Evolutionary conservation across 2,888 invertebrate species (phyloP), one percentile per base, ranked within the genome.

Genomic region (Aproaerema taeniolella): DNA sequence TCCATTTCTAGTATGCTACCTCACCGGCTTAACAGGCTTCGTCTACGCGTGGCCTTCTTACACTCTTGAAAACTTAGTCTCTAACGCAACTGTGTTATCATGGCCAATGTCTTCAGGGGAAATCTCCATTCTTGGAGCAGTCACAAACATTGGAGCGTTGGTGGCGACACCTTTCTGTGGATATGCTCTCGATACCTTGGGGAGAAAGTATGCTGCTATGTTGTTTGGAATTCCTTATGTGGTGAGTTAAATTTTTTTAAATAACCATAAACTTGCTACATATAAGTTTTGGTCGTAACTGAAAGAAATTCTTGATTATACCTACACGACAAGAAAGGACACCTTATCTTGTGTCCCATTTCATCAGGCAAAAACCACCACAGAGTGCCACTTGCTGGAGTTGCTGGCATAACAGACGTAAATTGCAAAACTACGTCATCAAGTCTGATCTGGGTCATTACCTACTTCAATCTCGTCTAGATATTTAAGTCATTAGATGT

Each of bases 21-120:
- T 78, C 4, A 65, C 61, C 0, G 42, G 53, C 0, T 52, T 73
- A 1, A 72, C 76, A 0, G 81, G 80, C 0, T 56, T 71, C 20
- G 47, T 77, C 1, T 73, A 64, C 42, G 70, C 75, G 0, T 81
- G 81, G 81, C 80, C 80, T 0, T 80, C 80, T 0, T 77, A 70
- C 47, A 78, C 76, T 2, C 52, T 72, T 29, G 66, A 50, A 2
- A 67, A 65, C 39, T 79, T 79, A 43, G 49, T 42, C 15, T 73
- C 79, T 0, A 79, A 79, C 37, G 55, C 50, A 1, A 80, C 80
- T 0, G 52, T 67, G 0, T 50, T 81, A 1, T 55, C 61, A 0
- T 41, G 52, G 10, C 69, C 75, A 0, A 74, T 80, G 73, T 56
- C 62, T 0, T 43, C 66, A 0, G 41, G 65, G 3, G 60, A 81